Conservation (phyloP, 1,140 invertebrate genomes). For the Diabrotica virgifera region DNA sequence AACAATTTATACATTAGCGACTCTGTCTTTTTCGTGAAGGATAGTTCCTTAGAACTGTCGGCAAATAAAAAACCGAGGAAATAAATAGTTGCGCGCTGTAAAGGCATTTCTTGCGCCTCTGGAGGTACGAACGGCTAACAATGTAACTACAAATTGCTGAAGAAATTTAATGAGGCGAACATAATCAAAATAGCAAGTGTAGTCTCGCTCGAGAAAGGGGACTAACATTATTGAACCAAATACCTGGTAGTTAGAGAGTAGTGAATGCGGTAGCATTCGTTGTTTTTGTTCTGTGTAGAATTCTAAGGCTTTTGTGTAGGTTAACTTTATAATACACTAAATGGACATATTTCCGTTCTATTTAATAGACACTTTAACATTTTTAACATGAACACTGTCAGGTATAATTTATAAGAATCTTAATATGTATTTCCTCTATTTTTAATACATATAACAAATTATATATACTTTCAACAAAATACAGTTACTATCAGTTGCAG, state of each 20-base stretch:
- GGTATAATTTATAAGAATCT: too few species aligned
- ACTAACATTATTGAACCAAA: constrained; percentile 3
- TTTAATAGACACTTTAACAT: too few species aligned
- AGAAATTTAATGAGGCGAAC: constrained; percentile 2
- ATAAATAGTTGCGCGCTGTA: background rate
- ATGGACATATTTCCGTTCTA: too few species aligned
- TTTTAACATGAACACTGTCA: too few species aligned
- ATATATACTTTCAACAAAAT: too few species aligned
- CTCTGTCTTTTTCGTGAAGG: too few species aligned
- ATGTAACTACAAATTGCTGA: constrained; percentile 2
- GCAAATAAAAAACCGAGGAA: background rate
- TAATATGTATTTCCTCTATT: too few species aligned
- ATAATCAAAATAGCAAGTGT: background rate
- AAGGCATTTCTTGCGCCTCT: background rate
- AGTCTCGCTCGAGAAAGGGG: background rate
- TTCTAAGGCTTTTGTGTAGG: too few species aligned
- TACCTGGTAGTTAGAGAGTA: background rate
- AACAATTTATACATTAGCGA: too few species aligned
- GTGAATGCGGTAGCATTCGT: background rate
- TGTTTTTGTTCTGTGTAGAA: background rate
- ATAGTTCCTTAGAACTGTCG: background rate
- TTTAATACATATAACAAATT: too few species aligned
- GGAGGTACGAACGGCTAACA: background rate
- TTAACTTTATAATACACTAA: too few species aligned
- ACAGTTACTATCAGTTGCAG: too few species aligned